These are phyloP conservation scores for Aeoliscus strigatus DNA, from an alignment of 2,797 vertebrate genomes.

Conservation along the genomic window DNA sequence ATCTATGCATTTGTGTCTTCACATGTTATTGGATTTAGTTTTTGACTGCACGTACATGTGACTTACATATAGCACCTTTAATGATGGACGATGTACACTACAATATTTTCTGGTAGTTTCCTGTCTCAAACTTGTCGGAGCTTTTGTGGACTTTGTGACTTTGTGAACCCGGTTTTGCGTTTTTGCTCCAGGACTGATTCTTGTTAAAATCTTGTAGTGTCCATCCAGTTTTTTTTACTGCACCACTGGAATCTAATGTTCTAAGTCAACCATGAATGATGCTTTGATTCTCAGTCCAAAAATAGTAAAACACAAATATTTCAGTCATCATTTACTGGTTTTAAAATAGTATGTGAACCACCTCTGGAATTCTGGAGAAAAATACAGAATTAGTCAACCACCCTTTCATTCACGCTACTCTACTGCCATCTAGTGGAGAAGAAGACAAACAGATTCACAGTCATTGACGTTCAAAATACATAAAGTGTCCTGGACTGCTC, in stretches of 20 bases:
- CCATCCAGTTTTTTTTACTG: conserved; percentile 17
- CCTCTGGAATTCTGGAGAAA: background rate
- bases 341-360: background rate
- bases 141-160: background rate
- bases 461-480: conserved; percentile 17
- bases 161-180: conserved; percentile 1
- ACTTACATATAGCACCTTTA: conserved; percentile 1
- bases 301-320: background rate
- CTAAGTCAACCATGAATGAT: conserved; percentile 3
- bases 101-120: conserved; percentile 44
- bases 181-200: conserved; percentile 8
- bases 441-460: no score
- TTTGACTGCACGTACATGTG: no score
- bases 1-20: no score
- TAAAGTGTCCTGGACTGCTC: no score
- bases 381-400: no score
- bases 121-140: background rate
- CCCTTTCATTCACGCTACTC: no score
- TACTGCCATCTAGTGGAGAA: no score
- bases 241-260: conserved; percentile 4
- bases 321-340: background rate
- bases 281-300: background rate
- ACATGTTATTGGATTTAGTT: no score
- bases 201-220: conserved; percentile 46
- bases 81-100: conserved; percentile 39